phyloP scores from a whole-genome alignment of 2,113 vertebrate genomes.

The Hypanus sabinus region DNA sequence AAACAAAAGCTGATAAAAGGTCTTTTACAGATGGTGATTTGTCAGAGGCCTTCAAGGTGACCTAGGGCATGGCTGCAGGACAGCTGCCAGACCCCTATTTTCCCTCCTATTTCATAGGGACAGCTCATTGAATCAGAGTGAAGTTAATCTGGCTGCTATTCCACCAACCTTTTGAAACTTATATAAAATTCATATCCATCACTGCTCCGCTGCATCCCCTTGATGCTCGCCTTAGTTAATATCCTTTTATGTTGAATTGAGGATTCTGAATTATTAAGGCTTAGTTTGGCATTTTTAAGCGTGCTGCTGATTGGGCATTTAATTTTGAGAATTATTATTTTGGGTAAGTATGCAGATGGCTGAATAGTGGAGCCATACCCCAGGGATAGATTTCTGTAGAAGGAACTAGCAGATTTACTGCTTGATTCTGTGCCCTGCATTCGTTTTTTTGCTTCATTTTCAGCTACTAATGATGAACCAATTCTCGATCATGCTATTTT shows the following conservation, averaged over 20 bases:
- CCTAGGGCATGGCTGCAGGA: no score
- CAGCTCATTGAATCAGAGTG: no score
- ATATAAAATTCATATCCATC: no score
- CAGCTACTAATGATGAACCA: not conserved
- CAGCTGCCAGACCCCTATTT: no score
- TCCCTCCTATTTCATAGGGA: no score
- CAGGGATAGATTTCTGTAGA: not conserved
- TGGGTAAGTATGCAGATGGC: not conserved
- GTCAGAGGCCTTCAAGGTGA: no score
- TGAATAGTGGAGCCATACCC: not conserved
- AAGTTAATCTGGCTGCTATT: no score
- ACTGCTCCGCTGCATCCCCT: not conserved
- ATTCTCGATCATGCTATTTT: not conserved
- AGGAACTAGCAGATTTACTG: not conserved
- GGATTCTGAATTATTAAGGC: not conserved
- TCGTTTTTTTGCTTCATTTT: not conserved
- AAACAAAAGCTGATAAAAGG: no score
- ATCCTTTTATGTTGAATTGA: not conserved
- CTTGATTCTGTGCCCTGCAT: not conserved
- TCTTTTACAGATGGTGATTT: no score
- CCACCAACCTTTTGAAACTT: no score
- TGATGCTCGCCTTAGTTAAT: not conserved
- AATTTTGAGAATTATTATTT: not conserved
- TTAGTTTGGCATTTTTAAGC: not conserved
- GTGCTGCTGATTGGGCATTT: not conserved